Base-by-base conservation (phyloP, 2,888 invertebrate species). In the Diplazon laetatorius region DNA sequence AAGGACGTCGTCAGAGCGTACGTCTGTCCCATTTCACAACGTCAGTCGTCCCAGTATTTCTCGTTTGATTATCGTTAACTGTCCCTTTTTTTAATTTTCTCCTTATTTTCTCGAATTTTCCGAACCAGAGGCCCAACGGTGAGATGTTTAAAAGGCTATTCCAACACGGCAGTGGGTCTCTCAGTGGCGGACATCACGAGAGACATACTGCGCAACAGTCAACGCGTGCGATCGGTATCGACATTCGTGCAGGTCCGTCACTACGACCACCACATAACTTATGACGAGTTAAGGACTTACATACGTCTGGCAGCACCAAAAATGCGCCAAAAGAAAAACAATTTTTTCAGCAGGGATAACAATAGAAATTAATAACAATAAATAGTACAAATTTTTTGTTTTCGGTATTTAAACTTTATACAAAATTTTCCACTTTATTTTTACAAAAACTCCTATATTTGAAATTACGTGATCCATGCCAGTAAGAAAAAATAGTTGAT, bases 81-180 rank as follows among this genome's bases (percentile, higher is more conserved):
- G 1, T 16, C 37, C 25, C 20, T 16, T 57, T 39, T 22, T 10
- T n/a, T n/a, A n/a, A n/a, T n/a, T n/a, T n/a, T n/a, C n/a, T n/a
- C n/a, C n/a, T n/a, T n/a, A n/a, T n/a, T n/a, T n/a, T n/a, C n/a
- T 9, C 22, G 2, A 9, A 52, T 42, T 42, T 60, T 52, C 46
- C 68, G 63, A 52, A 88, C 91, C 74, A 93, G 93, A 82, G 93
- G 93, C 1, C 88, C 92, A 62, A 92, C 92, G 57, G 91, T 93
- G 39, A 92, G 93, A 82, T 92, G 91, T 82, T 85, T 93, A 82
- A 93, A 93, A 86, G 93, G 93, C 37, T 93, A 93, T 84, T 92
- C 93, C 1, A 93, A 92, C 46, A 93, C 92, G 86, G 93, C 93
- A 0, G 91, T 93, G 80, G 93, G 93, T 16, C 86, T 93, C 10